Base-by-base conservation (phyloP, 2,888 invertebrate species). In the Linyphia triangularis region DNA sequence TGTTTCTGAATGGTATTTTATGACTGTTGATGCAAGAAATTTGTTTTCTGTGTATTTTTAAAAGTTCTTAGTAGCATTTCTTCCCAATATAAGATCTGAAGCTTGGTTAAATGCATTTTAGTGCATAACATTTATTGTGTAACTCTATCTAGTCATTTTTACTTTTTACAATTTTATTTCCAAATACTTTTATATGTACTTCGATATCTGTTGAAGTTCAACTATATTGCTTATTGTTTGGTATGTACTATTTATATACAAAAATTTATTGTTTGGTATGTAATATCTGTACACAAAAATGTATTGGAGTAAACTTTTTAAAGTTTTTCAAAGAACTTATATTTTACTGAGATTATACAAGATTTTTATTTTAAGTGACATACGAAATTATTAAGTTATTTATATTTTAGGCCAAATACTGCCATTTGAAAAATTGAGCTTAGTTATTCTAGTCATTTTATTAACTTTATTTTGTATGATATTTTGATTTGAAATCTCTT, bases 81-180 rank as follows among this genome's bases (percentile, higher is more conserved):
- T 70, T 70, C 24, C 24, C 43, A 9, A 13, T 37, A 22, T 40
- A 40, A 70, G 24, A n/a, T 2, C 10, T 40, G 19, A 65, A 4
- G n/a, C n/a, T 19, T 69, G 22, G 30, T 65, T 7, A 67, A 67
- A 69, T 69, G 67, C 67, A 69, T 19, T 69, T 37, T 10, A 22
- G 22, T 16, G 51, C 13, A 43, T 43, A 43, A 43, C 26, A 51
- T 70, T 43, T 70, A 28, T 26, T 13, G 37, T 22, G 19, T 7
- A 16, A 24, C 7, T 26, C 26, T n/a, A 30, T 70, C 13, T 70
- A 70, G 70, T 70, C 70, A 70, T 43, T 69, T 26, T 70, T 43
- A 43, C 7, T 24, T 43, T 26, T 70, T 51, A 51, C 13, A 13
- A n/a, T n/a, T n/a, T 51, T 16, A 51, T 16, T 51, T 51, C 9